These are phyloP conservation scores for Oncorhynchus masou DNA, from an alignment of 2,113 vertebrate genomes.

Conservation along the genomic window DNA sequence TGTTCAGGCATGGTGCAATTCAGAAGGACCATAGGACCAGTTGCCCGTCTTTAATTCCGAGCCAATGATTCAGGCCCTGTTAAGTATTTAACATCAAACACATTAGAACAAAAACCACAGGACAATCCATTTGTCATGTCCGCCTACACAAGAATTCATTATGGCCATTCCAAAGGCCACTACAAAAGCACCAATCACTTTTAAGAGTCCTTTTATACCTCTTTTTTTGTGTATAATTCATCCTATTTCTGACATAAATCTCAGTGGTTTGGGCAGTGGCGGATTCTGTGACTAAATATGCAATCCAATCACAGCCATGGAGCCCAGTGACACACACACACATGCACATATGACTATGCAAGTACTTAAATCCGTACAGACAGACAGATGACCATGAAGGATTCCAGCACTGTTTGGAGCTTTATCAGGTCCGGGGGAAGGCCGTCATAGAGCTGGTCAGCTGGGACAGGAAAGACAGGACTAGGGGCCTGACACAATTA, in stretches of 20 bases:
- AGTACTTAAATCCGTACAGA: too few relatives aligned
- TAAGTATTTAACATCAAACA: constrained; percentile 60
- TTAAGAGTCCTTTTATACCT: constrained; percentile 54
- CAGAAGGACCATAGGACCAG: neutral
- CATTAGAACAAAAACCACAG: constrained; percentile 57
- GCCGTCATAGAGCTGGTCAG: too few relatives aligned
- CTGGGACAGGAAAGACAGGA: too few relatives aligned
- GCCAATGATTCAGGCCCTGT: constrained; percentile 42
- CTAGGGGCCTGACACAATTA: too few relatives aligned
- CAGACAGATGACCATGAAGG: too few relatives aligned
- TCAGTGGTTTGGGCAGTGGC: too few relatives aligned
- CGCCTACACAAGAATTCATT: constrained; percentile 63
- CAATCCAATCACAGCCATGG: too few relatives aligned
- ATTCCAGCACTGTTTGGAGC: too few relatives aligned
- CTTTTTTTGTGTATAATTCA: constrained; percentile 69
- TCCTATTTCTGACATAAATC: constrained; percentile 26
- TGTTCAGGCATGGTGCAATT: neutral
- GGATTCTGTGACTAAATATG: too few relatives aligned
- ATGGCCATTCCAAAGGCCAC: constrained; percentile 66
- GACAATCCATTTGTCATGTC: constrained; percentile 66
- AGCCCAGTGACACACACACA: neutral
- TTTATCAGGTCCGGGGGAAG: too few relatives aligned
- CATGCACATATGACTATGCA: neutral
- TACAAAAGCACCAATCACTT: constrained; percentile 67
- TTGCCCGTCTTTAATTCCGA: constrained; percentile 28